Conservation (phyloP, 2,113 vertebrate species). For the Brachyistius frenatus region DNA sequence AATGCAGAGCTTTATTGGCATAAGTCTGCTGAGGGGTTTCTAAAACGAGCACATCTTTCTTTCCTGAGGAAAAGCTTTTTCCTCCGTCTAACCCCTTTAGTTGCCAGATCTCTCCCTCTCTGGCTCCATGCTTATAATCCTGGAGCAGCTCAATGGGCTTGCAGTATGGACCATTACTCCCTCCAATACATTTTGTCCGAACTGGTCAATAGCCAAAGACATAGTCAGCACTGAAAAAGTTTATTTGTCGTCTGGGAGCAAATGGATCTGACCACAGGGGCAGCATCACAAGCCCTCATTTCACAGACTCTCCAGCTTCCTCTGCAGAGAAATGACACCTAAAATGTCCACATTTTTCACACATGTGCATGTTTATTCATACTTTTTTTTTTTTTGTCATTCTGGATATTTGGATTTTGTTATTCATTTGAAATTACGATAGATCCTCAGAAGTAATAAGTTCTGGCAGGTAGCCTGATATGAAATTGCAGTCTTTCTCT, state of each 20-base stretch:
- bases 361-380: background rate
- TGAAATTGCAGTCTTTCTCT: constrained; percentile 22
- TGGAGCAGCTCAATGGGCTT: constrained; percentile 58
- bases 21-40: constrained; percentile 22
- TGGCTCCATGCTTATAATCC: constrained; percentile 66
- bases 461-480: constrained; percentile 34
- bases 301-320: constrained; percentile 1
- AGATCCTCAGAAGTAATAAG: constrained; percentile 28
- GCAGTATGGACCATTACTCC: constrained; percentile 64
- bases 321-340: background rate
- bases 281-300: constrained; percentile 19
- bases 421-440: constrained; percentile 23
- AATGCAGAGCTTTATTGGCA: constrained; percentile 33
- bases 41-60: constrained; percentile 57
- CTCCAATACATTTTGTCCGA: constrained; percentile 61
- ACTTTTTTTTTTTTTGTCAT: background rate
- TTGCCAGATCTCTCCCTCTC: constrained; percentile 32
- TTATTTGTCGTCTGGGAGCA: constrained; percentile 52
- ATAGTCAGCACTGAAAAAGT: constrained; percentile 49
- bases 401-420: background rate
- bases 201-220: constrained; percentile 60
- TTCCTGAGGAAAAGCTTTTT: constrained; percentile 38
- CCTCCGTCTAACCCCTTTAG: constrained; percentile 35
- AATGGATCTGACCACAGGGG: constrained; percentile 34
- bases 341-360: constrained; percentile 3